These are phyloP conservation scores for Scaptomyza montana DNA, from an alignment of 1,140 invertebrate species.

Conservation along the genomic window DNA sequence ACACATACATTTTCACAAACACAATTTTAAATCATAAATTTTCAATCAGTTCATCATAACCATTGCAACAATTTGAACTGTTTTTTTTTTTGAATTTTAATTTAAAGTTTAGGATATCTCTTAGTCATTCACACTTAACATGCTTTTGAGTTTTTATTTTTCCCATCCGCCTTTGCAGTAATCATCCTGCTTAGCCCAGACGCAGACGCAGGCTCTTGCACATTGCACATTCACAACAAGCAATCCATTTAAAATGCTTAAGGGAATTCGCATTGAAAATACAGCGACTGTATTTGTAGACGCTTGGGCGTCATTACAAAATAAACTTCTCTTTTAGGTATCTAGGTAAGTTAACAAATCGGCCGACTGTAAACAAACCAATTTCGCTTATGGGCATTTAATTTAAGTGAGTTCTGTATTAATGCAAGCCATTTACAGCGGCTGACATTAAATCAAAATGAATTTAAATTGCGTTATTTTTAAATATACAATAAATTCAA, in stretches of 20 bases:
- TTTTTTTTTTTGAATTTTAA: no score
- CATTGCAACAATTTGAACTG: no score
- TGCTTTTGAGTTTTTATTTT: background rate
- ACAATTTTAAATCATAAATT: no score
- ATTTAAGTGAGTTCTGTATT: background rate
- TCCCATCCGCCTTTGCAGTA: background rate
- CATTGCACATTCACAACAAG: background rate
- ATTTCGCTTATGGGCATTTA: background rate
- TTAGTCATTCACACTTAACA: no score
- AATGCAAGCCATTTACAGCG: no score
- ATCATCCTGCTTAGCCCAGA: background rate
- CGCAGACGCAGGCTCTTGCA: background rate
- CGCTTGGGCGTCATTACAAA: background rate
- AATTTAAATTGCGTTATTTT: no score
- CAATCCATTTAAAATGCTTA: slow-evolving; percentile 20
- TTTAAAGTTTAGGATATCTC: no score
- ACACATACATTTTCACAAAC: no score
- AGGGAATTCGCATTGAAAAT: slow-evolving; percentile 3
- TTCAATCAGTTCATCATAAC: no score
- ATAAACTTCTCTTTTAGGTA: background rate
- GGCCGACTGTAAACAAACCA: background rate
- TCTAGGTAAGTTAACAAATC: background rate
- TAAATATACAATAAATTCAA: no score
- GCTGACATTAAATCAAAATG: no score
- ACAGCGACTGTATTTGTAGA: background rate